Evolutionary conservation across 2,888 invertebrate genomes (phyloP), one percentile per base, ranked within the genome.

Genomic region (Synergus japonicus): DNA sequence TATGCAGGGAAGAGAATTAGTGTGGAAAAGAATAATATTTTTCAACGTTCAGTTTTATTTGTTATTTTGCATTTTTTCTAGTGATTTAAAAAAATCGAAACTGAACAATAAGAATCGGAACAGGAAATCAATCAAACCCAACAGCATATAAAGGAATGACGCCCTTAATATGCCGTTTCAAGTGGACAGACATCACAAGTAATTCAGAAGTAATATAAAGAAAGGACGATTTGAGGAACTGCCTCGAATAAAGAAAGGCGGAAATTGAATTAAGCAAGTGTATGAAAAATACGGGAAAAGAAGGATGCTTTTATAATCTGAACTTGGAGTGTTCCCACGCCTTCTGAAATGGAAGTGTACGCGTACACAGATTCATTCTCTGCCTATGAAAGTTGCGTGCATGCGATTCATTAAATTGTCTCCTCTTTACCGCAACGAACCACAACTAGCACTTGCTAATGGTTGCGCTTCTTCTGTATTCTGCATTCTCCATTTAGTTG

Each of bases 351-450:
- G 60, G 60, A 60, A 18, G 22, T 60, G 22, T 18, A 60, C 18
- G 18, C 58, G 18, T 22, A 9, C 60, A 69, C 13, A 69, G 69
- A 46, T 67, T 69, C 37, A 69, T 69, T 69, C 29, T 37, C n/a
- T 15, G 13, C 1, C 8, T 37, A 69, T 29, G 46, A 49, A 37
- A 54, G 80, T 83, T 81, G 83, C 82, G 82, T 84, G 83, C 83
- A 81, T 79, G 69, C 83, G 81, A 83, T 84, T 84, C 83, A 84
- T 84, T 84, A 84, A 83, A 82, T 83, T 84, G 80, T 79, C 83
- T 81, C 82, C 78, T 79, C 81, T 79, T 81, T 83, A 81, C 82
- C 81, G 79, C 81, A 83, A 82, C 76, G 13, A 67, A 67, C 81
- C 73, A 60, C 44, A 67, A 67, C 12, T 49, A 8, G 44, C 44